These are phyloP conservation scores for Cerceris ruficornis DNA, from an alignment of 2,888 invertebrate species.

Conservation along the genomic window DNA sequence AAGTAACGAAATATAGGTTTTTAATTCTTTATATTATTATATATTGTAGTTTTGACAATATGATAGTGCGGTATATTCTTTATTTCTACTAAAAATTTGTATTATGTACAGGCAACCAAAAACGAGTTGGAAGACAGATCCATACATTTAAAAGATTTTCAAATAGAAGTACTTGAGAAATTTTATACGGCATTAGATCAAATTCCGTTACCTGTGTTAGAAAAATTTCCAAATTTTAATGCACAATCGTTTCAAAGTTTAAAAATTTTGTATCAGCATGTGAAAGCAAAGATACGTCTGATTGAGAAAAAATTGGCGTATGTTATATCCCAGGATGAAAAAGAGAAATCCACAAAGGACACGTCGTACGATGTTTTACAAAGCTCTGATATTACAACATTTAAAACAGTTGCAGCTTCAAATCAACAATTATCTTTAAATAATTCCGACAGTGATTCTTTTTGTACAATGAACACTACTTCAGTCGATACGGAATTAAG, in stretches of 20 bases:
- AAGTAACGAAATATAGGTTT: constrained; percentile 38
- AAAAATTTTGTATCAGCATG: constrained; percentile 84
- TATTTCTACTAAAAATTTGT: constrained; percentile 3
- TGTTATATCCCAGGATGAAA: constrained; percentile 38
- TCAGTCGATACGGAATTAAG: constrained; percentile 1
- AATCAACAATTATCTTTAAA: constrained; percentile 17
- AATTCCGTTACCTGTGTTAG: constrained; percentile 85
- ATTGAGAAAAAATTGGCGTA: constrained; percentile 75
- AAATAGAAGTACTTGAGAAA: constrained; percentile 86
- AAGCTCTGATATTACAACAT: constrained; percentile 1
- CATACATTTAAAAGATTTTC: constrained; percentile 82
- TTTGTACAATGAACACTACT: constrained; percentile 9
- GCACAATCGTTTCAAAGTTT: constrained; percentile 83
- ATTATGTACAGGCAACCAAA: constrained; percentile 63
- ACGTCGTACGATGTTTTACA: constrained; percentile 5
- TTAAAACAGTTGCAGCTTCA: neutral
- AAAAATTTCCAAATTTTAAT: constrained; percentile 85
- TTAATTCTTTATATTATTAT: constrained; percentile 11
- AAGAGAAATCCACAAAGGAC: neutral
- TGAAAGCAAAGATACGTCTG: constrained; percentile 83
- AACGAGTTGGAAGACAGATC: constrained; percentile 67
- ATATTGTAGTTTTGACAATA: neutral
- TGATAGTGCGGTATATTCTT: constrained; percentile 7
- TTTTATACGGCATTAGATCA: constrained; percentile 85
- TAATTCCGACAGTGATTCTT: constrained; percentile 25